phyloP scores from a whole-genome alignment of 2,888 invertebrate genomes.

The Plutella xylostella region DNA sequence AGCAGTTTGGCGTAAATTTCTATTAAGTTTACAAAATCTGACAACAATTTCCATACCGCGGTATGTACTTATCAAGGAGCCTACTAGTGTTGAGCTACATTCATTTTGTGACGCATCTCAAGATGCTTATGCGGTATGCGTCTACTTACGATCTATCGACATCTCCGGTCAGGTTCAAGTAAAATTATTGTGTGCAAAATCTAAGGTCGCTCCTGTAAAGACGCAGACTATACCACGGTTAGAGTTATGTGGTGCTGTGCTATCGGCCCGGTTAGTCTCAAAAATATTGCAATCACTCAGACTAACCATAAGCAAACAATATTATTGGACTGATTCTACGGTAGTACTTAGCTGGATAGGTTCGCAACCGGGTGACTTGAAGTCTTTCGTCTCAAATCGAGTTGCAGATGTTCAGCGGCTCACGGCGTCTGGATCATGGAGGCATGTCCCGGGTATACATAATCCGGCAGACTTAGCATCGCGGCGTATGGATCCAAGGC shows the following conservation, averaged over 20 bases:
- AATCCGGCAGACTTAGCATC: constrained; percentile 2
- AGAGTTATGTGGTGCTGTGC: neutral
- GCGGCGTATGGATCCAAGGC: neutral
- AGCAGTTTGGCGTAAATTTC: constrained; percentile 6
- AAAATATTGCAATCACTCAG: neutral
- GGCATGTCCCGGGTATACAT: neutral
- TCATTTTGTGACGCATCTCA: constrained; percentile 12
- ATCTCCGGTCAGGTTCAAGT: neutral
- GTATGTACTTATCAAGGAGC: constrained; percentile 3
- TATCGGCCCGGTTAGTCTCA: neutral
- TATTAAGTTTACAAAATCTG: neutral
- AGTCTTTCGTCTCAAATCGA: neutral
- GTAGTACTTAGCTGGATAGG: neutral
- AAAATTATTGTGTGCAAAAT: constrained; percentile 4
- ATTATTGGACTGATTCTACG: neutral
- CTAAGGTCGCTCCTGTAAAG: neutral
- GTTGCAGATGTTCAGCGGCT: neutral
- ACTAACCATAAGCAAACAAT: neutral
- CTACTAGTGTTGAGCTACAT: constrained; percentile 7
- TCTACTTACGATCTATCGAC: constrained; percentile 1
- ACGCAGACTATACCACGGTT: neutral
- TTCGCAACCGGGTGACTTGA: neutral
- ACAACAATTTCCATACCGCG: constrained; percentile 1
- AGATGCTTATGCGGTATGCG: constrained; percentile 12
- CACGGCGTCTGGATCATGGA: neutral